These are phyloP conservation scores for Leuciscus idus DNA, from an alignment of 2,113 vertebrate species.

Conservation along the genomic window DNA sequence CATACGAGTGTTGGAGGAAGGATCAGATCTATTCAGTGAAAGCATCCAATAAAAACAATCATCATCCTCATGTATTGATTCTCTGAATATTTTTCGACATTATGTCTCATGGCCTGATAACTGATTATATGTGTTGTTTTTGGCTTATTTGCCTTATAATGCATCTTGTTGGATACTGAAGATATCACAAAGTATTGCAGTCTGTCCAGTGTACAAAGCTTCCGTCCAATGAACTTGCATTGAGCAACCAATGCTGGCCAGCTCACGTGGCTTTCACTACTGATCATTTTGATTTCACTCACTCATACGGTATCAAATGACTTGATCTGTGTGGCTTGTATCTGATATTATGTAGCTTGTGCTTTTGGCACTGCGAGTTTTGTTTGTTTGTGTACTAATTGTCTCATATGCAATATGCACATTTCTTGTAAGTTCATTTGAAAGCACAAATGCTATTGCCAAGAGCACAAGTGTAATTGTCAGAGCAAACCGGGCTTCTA, in stretches of 20 bases:
- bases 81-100: not conserved
- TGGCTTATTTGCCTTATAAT: not conserved
- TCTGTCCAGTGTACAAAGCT: not conserved
- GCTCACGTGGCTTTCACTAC: not conserved
- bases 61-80: not conserved
- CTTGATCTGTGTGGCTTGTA: not conserved
- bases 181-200: not conserved
- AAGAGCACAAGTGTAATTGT: not conserved
- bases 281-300: not conserved
- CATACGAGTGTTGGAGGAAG: not conserved
- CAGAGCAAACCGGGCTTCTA: not conserved
- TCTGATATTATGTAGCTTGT: not conserved
- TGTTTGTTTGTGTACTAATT: not conserved
- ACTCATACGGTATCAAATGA: not conserved
- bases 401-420: not conserved
- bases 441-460: conserved; percentile 3
- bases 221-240: not conserved
- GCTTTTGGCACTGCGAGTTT: not conserved
- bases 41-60: not conserved
- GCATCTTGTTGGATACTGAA: not conserved
- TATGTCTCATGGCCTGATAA: not conserved
- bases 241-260: not conserved
- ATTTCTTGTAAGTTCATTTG: conserved; percentile 2
- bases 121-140: not conserved
- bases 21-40: not conserved